These are phyloP conservation scores for Trididemnum clinides DNA, from an alignment of 23 tunicate genomes.

Conservation along the genomic window DNA sequence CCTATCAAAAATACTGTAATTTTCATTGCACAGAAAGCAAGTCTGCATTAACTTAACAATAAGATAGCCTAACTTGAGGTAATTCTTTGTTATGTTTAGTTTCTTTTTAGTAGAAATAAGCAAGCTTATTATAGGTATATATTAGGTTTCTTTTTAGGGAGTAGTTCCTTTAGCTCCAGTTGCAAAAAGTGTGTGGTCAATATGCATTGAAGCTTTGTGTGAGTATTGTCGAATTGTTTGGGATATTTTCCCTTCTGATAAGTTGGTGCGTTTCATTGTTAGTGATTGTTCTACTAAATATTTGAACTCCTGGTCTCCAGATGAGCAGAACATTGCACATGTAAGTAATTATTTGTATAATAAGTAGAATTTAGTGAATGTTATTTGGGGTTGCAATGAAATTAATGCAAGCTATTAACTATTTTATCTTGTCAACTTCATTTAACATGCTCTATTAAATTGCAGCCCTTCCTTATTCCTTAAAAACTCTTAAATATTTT, in stretches of 20 bases:
- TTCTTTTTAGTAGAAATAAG: background rate
- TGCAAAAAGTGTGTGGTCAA: slow-evolving; percentile 73
- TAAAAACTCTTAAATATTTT: too few species aligned
- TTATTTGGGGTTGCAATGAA: too few species aligned
- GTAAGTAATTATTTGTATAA: too few species aligned
- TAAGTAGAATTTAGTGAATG: too few species aligned
- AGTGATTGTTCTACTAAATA: slow-evolving; percentile 35
- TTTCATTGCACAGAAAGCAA: too few species aligned
- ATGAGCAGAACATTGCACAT: slow-evolving; percentile 63
- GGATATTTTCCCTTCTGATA: slow-evolving; percentile 80
- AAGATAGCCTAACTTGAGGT: too few species aligned
- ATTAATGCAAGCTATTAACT: too few species aligned
- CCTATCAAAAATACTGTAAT: too few species aligned
- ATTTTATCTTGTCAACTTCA: too few species aligned
- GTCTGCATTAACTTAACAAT: too few species aligned
- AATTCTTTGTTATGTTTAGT: background rate
- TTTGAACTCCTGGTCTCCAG: slow-evolving; percentile 66
- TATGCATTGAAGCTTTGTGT: slow-evolving; percentile 82
- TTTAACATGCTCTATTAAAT: too few species aligned
- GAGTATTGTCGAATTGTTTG: slow-evolving; percentile 95
- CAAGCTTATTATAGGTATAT: background rate
- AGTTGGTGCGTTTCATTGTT: slow-evolving; percentile 75
- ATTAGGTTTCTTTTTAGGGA: slow-evolving; percentile 30
- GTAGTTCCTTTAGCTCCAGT: slow-evolving; percentile 75
- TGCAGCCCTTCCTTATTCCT: too few species aligned